phyloP scores from a whole-genome alignment of 2,888 invertebrate genomes.

The Orgyia antiqua region DNA sequence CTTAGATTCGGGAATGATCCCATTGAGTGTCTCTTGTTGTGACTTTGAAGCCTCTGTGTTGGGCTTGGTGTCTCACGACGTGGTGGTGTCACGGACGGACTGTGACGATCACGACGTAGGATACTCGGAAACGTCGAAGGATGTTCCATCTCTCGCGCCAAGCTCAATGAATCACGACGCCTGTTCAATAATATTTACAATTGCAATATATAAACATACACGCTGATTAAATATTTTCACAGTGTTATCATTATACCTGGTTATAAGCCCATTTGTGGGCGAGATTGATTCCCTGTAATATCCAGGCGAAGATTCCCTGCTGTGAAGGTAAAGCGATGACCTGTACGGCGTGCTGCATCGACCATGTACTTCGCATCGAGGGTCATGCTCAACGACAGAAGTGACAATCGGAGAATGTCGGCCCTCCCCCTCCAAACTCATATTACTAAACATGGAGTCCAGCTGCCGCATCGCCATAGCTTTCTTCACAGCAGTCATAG shows the following conservation, averaged over 20 bases:
- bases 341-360: conserved; percentile 63
- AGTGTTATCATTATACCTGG: conserved; percentile 43
- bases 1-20: conserved; percentile 64
- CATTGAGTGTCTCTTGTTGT: conserved; percentile 63
- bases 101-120: conserved; percentile 79
- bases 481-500: conserved; percentile 78
- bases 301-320: conserved; percentile 74
- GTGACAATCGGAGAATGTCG: conserved; percentile 63
- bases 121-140: conserved; percentile 85
- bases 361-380: conserved; percentile 86
- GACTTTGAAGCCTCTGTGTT: conserved; percentile 49
- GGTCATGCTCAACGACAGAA: conserved; percentile 77
- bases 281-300: conserved; percentile 76
- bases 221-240: background rate
- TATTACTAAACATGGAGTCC: conserved; percentile 84
- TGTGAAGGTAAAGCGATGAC: conserved; percentile 66
- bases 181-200: conserved; percentile 50
- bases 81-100: conserved; percentile 65
- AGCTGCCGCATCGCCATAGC: conserved; percentile 83
- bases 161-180: conserved; percentile 78
- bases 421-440: conserved; percentile 76
- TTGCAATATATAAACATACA: conserved; percentile 3
- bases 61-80: conserved; percentile 72
- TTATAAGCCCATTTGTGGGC: conserved; percentile 65
- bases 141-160: conserved; percentile 81